These are phyloP conservation scores for Amphipyra tragopoginis DNA, from an alignment of 2,888 invertebrate genomes.

Conservation along the genomic window DNA sequence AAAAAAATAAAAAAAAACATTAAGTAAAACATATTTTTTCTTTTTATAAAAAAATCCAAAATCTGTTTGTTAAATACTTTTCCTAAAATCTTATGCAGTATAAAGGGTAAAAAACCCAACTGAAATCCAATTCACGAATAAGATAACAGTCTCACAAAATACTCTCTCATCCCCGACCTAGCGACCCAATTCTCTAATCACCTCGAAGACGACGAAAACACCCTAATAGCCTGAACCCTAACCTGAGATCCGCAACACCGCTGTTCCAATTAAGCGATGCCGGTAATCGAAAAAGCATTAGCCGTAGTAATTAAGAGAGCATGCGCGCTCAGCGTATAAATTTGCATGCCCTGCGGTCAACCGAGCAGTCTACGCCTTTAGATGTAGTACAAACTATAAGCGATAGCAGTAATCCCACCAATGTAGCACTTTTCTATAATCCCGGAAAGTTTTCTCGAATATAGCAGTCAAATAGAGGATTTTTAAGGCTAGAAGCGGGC, in stretches of 20 bases:
- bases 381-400: constrained; percentile 9
- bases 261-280: constrained; percentile 66
- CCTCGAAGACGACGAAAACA: constrained; percentile 37
- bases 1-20: no score
- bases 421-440: no score
- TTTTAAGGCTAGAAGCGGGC: no score
- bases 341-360: constrained; percentile 77
- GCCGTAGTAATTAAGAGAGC: constrained; percentile 81
- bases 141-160: constrained; percentile 1
- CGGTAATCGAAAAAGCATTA: constrained; percentile 84
- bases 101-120: no score
- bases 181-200: constrained; percentile 52
- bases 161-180: constrained; percentile 15
- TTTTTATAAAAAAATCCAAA: no score
- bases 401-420: not conserved
- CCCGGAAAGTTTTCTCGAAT: no score
- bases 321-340: constrained; percentile 74
- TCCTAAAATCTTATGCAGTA: no score
- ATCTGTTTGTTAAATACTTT: no score
- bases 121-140: no score
- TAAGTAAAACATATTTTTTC: no score
- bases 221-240: constrained; percentile 30
- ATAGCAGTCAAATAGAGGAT: no score
- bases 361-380: constrained; percentile 31
- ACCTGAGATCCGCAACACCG: constrained; percentile 41